Evolutionary conservation across 2,888 invertebrate species (phyloP), one percentile per base, ranked within the genome.

Genomic region (Drosophila acutilabella): DNA sequence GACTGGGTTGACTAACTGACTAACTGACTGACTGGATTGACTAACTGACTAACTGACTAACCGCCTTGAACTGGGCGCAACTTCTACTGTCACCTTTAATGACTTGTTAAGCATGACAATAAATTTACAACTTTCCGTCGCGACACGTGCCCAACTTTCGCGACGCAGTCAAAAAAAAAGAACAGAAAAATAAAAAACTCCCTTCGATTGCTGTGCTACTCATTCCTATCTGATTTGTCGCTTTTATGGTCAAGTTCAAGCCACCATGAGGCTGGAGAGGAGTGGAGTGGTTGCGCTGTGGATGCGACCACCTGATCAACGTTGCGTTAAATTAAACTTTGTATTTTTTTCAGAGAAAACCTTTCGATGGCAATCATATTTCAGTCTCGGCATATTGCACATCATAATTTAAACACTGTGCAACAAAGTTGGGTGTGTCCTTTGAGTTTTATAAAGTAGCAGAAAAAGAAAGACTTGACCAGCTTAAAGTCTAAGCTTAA

Each of bases 271-370:
- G 6, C 62, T 13, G 20, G 47, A 38, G 44, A 57, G 64, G 66
- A 38, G 44, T 60, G 64, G 66, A 40, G 8, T 8, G 30, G 47
- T 33, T 62, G 57, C 48, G 48, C 52, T 54, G 50, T 61, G 78
- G 53, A 23, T 57, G 56, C 45, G 33, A 65, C 56, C 33, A 52
- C 62, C 71, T 82, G 83, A 73, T 78, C 91, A 92, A 66, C 91
- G 89, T 91, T 75, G 91, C 92, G 92, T 91, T 91, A 92, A 92
- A 92, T 92, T 92, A 91, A 90, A 90, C 30, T 8, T 26, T 26
- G 26, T 26, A 26, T 50, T 47, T 58, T 52, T 56, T 36, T 14
- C 7, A 0, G 8, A 8, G 7, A 42, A n/a, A 38, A 40, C 42
- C 16, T 33, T 58, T 76, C 45, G 30, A 57, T 54, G 59, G 78